Base-by-base conservation (phyloP, 2,797 vertebrate species). In the Pseudomugil tenellus region DNA sequence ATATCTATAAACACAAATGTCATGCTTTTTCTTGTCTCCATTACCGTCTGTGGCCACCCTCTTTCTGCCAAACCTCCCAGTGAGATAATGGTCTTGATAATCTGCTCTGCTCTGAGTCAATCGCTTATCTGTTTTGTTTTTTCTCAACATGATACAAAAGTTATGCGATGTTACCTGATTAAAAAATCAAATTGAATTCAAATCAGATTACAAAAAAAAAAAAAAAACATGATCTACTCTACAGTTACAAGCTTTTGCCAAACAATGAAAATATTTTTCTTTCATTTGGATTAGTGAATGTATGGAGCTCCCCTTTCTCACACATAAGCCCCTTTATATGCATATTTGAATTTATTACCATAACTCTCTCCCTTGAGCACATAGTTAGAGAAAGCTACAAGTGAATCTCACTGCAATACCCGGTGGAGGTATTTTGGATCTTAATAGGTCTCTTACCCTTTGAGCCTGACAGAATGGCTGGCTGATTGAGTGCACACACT, bases 361-460 rank as follows among this genome's bases (percentile, higher is more conserved):
- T 11, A 56, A 29, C 3, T 0, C 6, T 11, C 41, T 62, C 25
- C 41, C 28, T 70, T 39, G 32, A 72, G 28, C 32, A 49, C 21
- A 37, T n/a, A 37, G 43, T 56, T 67, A 43, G 12, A 65, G n/a
- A 3, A 26, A 29, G 67, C 56, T 53, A 56, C 34, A 67, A 63
- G 60, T 77, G 55, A 59, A 46, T 68, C 64, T 72, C 49, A 62
- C 48, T 70, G 43, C 39, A 77, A 81, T 67, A 83, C 73, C 64
- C 70, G 29, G 66, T 0, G 37, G 61, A 41, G 12, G 39, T 77
- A 76, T 76, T 80, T 80, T 31, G 56, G 66, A 71, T 63, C 76
- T 68, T 65, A 83, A 86, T 70, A 61, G 74, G 64, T 72, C 52
- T 77, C 80, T 83, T 61, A 72, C 46, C 34, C 75, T 83, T 79